Evolutionary conservation across 35 echinoderm and acorn worm species (phyloP).

Genomic region (Acanthaster planci): DNA sequence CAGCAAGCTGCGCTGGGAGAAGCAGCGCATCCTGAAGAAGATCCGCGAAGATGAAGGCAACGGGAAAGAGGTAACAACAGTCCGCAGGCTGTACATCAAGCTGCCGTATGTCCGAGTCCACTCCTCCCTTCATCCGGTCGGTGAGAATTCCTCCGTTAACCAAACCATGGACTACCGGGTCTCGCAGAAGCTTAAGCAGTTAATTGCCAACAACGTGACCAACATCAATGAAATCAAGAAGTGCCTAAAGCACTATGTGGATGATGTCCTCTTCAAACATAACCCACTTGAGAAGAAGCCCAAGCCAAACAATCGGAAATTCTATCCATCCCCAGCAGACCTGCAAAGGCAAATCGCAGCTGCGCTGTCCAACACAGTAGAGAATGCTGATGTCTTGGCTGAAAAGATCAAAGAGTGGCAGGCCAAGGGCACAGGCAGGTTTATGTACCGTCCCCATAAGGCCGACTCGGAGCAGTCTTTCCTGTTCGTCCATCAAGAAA

Average conservation of each 20-base stretch:
- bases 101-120: constrained; percentile 3
- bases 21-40: constrained; percentile 10
- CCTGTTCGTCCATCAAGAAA: constrained; percentile 34
- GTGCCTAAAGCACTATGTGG: background rate
- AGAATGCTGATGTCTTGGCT: background rate
- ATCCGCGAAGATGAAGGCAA: constrained; percentile 18
- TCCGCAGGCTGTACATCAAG: background rate
- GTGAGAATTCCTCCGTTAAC: background rate
- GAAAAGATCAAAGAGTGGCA: background rate
- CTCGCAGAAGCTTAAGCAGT: constrained; percentile 13
- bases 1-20: constrained; percentile 9
- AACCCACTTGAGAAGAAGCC: constrained; percentile 9
- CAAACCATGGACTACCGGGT: background rate
- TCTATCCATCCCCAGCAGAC: constrained; percentile 4
- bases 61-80: background rate
- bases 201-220: constrained; percentile 11
- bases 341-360: background rate
- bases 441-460: background rate
- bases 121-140: background rate
- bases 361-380: background rate
- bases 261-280: constrained; percentile 16
- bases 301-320: background rate
- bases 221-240: constrained; percentile 28
- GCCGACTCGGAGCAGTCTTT: background rate
- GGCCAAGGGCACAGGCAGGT: background rate